A percentile compares a stretch with the other conserved stretches of the same genome.
phyloP scores from a whole-genome alignment of 2,797 vertebrate species.

The Heliangelus exortis region DNA sequence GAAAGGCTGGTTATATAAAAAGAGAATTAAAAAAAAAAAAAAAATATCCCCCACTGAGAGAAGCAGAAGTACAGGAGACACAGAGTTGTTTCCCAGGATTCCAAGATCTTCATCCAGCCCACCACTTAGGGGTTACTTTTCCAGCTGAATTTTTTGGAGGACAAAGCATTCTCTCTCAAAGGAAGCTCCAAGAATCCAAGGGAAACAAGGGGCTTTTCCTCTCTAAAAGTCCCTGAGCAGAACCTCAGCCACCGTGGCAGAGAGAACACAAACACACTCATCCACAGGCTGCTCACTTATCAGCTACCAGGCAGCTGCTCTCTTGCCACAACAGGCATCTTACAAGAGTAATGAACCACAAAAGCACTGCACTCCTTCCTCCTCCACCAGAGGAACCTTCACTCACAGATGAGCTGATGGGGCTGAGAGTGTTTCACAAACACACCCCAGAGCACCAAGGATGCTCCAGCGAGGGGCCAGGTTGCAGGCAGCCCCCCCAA shows the following conservation, averaged over 20 bases:
- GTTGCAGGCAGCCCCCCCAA: accelerated
- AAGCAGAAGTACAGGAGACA: neutral
- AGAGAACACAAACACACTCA: neutral
- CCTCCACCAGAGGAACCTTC: neutral
- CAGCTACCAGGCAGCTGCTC: neutral
- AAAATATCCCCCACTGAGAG: neutral
- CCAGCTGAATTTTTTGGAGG: neutral
- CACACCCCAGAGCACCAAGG: neutral
- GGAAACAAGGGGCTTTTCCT: neutral
- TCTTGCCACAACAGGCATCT: neutral
- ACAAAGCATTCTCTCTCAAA: neutral
- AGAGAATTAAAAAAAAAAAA: neutral
- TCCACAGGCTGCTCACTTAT: neutral
- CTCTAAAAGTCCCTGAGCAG: neutral
- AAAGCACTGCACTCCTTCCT: neutral
- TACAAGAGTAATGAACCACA: neutral
- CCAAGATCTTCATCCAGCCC: neutral
- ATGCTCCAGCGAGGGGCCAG: neutral
- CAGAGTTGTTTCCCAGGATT: neutral
- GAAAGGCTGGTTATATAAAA: neutral
- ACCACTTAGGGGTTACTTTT: neutral
- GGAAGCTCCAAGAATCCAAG: accelerated
- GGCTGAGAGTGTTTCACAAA: neutral
- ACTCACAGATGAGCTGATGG: neutral
- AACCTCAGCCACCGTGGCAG: accelerated